Percentiles rank a stretch among this genome's conserved stretches.
phyloP scores from a whole-genome alignment of 2,888 invertebrate species.

The Leptura quadrifasciata region DNA sequence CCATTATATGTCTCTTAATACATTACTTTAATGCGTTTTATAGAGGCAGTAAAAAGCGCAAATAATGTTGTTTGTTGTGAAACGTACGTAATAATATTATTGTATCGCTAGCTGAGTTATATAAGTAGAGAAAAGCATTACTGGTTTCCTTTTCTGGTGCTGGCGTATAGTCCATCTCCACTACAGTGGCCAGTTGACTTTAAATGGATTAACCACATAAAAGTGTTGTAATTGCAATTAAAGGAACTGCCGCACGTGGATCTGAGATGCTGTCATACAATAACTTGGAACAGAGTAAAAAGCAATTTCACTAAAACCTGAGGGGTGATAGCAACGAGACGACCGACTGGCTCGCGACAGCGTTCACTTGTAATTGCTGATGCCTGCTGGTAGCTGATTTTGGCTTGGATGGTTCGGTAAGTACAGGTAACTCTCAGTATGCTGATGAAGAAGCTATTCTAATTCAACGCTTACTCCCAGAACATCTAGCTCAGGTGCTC shows the following conservation, averaged over 20 bases:
- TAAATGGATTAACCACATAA: conserved; percentile 71
- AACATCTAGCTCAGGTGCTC: conserved; percentile 1
- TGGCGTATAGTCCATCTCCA: conserved; percentile 54
- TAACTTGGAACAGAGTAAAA: conserved; percentile 66
- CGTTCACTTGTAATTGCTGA: conserved; percentile 69
- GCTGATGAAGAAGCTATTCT: conserved; percentile 47
- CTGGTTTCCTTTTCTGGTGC: conserved; percentile 36
- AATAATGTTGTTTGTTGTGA: conserved; percentile 11
- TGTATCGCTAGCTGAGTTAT: conserved; percentile 23
- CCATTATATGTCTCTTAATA: background rate
- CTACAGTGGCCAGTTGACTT: conserved; percentile 60
- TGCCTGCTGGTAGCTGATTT: conserved; percentile 49
- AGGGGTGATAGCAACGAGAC: conserved; percentile 34
- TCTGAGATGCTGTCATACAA: conserved; percentile 62
- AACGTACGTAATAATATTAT: conserved; percentile 16
- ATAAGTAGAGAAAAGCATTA: conserved; percentile 29
- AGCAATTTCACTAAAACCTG: conserved; percentile 70
- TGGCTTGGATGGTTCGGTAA: conserved; percentile 47
- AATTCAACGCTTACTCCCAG: conserved; percentile 6
- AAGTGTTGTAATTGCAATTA: conserved; percentile 71
- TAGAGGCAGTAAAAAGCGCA: conserved; percentile 17
- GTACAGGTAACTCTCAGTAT: conserved; percentile 48
- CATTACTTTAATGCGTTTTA: conserved; percentile 14
- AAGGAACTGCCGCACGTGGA: conserved; percentile 67
- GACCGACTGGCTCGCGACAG: conserved; percentile 50